Evolutionary conservation across 1,140 invertebrate species (phyloP), one percentile per base, ranked within the genome.

Genomic region (Anastrepha obliqua): DNA sequence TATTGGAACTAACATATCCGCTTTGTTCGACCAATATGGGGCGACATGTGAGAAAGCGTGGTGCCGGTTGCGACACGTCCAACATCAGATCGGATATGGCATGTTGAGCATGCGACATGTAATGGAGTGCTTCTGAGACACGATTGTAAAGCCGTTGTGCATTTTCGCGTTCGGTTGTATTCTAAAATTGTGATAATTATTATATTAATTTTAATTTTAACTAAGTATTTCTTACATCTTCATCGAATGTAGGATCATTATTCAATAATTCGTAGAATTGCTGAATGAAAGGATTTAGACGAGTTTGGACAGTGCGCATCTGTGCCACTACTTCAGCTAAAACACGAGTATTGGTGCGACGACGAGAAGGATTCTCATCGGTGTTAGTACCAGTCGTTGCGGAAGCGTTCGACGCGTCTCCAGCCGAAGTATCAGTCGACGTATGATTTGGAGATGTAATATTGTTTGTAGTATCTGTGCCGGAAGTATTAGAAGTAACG

Each of bases 31-130:
- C 95, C 62, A 97, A 93, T 87, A 97, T 95, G 51, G 96, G 96
- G 60, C 95, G 94, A 90, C 96, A 97, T 78, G 95, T 94, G 42
- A 98, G 93, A 88, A 95, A 94, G 88, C 97, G 94, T 1, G 97
- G 97, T 15, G 96, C 95, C 8, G 95, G 93, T 88, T 95, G 94
- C 44, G 94, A 94, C 55, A 97, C 94, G 89, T 97, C 95, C 62
- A 97, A 95, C 92, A 96, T 96, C 55, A 98, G 94, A 90, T 99
- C 98, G 91, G 97, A 98, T 11, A 98, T 94, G 4, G 96, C 96
- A 92, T 99, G 98, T 92, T 97, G 97, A 42, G 97, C 96, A 91
- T 99, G 98, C 7, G 97, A 95, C 86, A 98, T 94, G 87, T 96
- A 96, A 91, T 99, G 98, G 88, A 98, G 94, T 42, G 96, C 94